These are phyloP conservation scores for Periphyllus acericola DNA, from an alignment of 2,888 invertebrate species.

Conservation along the genomic window DNA sequence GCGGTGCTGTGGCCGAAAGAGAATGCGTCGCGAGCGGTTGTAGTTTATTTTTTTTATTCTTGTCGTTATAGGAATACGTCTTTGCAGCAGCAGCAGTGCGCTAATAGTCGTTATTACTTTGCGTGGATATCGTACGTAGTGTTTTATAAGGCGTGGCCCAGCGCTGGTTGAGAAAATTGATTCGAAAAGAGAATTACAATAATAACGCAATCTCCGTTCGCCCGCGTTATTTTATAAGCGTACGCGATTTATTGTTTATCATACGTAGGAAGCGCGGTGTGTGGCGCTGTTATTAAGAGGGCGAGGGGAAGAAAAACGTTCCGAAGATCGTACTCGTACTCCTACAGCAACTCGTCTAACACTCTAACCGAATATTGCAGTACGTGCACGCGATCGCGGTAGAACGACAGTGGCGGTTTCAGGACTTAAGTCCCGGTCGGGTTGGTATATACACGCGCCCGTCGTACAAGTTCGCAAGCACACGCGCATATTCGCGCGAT, in stretches of 20 bases:
- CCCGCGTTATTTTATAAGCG: background rate
- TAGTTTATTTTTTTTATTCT: background rate
- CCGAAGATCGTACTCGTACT: no score
- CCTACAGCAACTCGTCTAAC: no score
- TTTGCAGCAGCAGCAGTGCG: background rate
- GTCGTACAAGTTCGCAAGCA: no score
- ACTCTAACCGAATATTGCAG: no score
- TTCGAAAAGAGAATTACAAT: background rate
- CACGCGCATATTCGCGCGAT: no score
- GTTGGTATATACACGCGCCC: no score
- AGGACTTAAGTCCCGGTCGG: no score
- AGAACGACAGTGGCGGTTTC: no score
- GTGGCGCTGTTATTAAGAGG: background rate
- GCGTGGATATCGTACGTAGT: background rate
- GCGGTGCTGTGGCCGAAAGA: background rate
- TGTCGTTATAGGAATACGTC: background rate
- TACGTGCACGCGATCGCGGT: no score
- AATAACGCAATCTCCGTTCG: background rate
- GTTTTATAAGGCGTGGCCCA: background rate
- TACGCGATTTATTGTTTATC: background rate
- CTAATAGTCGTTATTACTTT: background rate
- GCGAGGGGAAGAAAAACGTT: no score
- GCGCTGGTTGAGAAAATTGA: background rate
- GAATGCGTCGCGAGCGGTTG: background rate
- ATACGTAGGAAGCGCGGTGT: no score